phyloP scores from a whole-genome alignment of 2,797 vertebrate genomes.

The Mormyrops attenuatus region DNA sequence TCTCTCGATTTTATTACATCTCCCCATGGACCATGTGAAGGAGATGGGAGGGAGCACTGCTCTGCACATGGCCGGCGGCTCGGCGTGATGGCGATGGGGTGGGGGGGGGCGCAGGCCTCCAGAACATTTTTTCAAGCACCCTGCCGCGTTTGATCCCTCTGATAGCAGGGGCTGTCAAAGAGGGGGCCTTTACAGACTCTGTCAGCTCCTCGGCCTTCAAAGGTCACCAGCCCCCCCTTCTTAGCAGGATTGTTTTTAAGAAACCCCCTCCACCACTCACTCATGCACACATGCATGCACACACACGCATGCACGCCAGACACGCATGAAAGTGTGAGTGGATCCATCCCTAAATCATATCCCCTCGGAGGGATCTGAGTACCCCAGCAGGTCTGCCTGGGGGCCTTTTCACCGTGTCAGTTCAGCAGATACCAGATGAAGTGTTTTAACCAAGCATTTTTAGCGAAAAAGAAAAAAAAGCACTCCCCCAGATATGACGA shows the following conservation, averaged over 20 bases:
- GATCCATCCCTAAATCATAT: not conserved
- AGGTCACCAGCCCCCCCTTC: conserved; percentile 32
- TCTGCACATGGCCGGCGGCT: not conserved
- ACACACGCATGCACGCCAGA: not conserved
- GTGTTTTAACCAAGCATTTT: not conserved
- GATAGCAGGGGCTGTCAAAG: conserved; percentile 37
- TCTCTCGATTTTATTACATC: not conserved
- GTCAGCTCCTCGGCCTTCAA: conserved; percentile 45
- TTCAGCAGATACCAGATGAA: not conserved
- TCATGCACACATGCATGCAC: not conserved
- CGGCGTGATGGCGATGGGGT: not conserved
- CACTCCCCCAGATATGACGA: not conserved
- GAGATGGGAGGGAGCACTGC: not conserved
- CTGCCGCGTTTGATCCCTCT: conserved; percentile 38
- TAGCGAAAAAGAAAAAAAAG: not conserved
- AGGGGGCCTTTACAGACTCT: conserved; percentile 37
- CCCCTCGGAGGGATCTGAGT: not conserved
- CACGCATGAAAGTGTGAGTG: not conserved
- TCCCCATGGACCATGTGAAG: conserved; percentile 13
- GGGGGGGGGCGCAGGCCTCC: not conserved
- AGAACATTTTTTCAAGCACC: conserved; percentile 4
- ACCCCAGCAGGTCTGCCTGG: not conserved
- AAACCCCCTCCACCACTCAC: conserved; percentile 12
- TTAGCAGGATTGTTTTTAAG: conserved; percentile 26
- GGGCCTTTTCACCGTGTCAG: not conserved